Base-by-base conservation (phyloP, 1,140 invertebrate species). In the Uloborus diversus region DNA sequence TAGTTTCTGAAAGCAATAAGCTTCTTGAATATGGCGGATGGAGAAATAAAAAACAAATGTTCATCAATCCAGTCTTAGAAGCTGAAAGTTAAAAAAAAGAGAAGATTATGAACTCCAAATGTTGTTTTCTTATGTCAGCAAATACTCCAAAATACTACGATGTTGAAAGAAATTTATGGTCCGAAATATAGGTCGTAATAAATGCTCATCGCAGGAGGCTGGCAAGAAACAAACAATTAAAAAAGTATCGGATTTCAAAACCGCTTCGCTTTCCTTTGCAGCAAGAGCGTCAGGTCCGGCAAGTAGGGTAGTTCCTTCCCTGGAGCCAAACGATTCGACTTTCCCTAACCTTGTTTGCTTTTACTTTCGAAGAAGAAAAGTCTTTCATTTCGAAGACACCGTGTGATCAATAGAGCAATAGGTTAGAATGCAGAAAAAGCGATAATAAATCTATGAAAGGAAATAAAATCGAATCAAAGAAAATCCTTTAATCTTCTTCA, bases 251-350 rank as follows among this genome's bases (percentile, higher is more conserved):
- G n/a, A 61, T 17, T 32, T 61, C 57, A 32, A 27, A 32, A 32
- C 33, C 57, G 30, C 13, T 61, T 61, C 27, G 13, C 33, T 23
- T 32, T 61, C 57, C 57, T 61, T 9, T 32, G 28, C 33, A 32
- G 33, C 57, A 61, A 61, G 33, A 61, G 28, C 17, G 23, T 57
- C 25, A 61, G 33, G 57, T 32, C 57, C 57, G 33, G 57, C 57
- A 61, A 61, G 27, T 61, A 61, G 57, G 57, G 17, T 61, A 61
- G 30, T 32, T 27, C 57, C 30, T 32, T 5, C 17, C 57, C 57
- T 32, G 57, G 20, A 61, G 57, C 57, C 5, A 61, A 61, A 61
- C 57, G 28, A 61, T 61, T 33, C 57, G 57, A 32, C 27, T 32
- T 30, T 30, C 28, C 51, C 20, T 56, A 56, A 56, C 28, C 28